A percentile compares a stretch with the other conserved stretches of the same genome.
Evolutionary conservation across 2,113 vertebrate genomes (phyloP).

Genomic region (Pogonocichla stellata): DNA sequence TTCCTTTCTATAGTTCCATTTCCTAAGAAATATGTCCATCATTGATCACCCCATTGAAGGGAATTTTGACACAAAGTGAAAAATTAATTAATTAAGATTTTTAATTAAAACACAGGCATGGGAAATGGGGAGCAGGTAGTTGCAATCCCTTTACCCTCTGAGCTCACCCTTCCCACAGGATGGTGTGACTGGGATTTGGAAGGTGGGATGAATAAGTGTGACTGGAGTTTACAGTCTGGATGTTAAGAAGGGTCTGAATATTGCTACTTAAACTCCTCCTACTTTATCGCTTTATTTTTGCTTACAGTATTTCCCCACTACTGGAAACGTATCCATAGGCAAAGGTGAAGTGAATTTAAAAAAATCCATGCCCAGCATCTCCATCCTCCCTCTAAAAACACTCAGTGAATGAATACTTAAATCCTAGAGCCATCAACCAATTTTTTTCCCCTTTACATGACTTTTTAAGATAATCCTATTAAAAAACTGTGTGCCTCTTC

Average conservation of each 20-base stretch:
- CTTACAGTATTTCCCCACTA: background rate
- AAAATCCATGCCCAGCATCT: background rate
- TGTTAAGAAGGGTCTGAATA: background rate
- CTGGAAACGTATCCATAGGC: background rate
- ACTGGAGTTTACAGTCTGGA: background rate
- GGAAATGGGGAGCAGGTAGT: background rate
- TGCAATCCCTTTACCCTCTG: background rate
- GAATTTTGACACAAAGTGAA: background rate
- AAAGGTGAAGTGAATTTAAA: background rate
- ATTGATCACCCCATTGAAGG: background rate
- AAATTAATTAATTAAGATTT: constrained; percentile 34
- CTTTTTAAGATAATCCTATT: background rate
- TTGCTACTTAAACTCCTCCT: background rate
- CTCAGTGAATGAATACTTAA: background rate
- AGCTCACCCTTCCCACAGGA: background rate
- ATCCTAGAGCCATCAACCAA: background rate
- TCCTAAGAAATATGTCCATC: background rate
- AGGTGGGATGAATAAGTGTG: background rate
- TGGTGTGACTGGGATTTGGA: background rate
- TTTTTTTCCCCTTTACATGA: background rate
- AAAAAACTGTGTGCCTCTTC: background rate
- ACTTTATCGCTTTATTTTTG: background rate
- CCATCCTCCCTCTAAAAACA: background rate
- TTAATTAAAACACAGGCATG: constrained; percentile 10
- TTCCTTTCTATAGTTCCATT: background rate